A percentile compares a stretch with the other conserved stretches of the same genome.
These are phyloP conservation scores for Pterostichus niger DNA, from an alignment of 2,888 invertebrate species.

Conservation along the genomic window DNA sequence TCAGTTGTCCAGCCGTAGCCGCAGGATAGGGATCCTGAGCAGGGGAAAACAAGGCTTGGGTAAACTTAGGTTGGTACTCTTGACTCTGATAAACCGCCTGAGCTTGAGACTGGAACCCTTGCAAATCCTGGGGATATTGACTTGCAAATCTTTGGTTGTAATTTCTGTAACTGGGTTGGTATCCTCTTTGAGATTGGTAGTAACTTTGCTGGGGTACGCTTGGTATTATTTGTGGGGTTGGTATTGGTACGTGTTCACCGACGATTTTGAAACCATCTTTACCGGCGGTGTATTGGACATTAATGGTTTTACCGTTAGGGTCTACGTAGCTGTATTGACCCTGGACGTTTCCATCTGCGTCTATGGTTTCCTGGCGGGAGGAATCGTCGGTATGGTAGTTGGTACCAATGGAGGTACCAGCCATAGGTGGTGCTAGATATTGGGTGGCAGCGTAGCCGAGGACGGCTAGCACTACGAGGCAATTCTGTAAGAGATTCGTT, in stretches of 20 bases:
- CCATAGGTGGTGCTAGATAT: not conserved
- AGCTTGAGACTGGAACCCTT: conserved; percentile 12
- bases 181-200: not conserved
- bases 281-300: conserved; percentile 79
- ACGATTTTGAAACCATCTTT: conserved; percentile 79
- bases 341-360: conserved; percentile 30
- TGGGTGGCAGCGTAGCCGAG: conserved; percentile 10
- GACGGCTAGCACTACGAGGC: conserved; percentile 13
- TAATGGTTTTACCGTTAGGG: conserved; percentile 83
- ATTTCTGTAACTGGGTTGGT: not conserved
- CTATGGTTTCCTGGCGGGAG: conserved; percentile 8
- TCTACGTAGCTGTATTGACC: conserved; percentile 78
- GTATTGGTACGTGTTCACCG: conserved; percentile 67
- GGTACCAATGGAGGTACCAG: conserved; percentile 1
- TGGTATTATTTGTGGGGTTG: not conserved
- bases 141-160: not conserved
- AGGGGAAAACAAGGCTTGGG: conserved; percentile 44
- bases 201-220: not conserved
- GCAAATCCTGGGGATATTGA: not conserved
- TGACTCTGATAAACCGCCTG: not conserved
- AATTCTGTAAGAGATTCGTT: not conserved
- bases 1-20: conserved; percentile 53
- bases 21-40: conserved; percentile 44
- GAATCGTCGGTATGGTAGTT: conserved; percentile 44
- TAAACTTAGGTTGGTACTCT: conserved; percentile 21